A percentile compares a stretch with the other conserved stretches of the same genome.
Conservation (phyloP, 2,797 vertebrate species). For the Acrossocheilus wenchowensis region DNA sequence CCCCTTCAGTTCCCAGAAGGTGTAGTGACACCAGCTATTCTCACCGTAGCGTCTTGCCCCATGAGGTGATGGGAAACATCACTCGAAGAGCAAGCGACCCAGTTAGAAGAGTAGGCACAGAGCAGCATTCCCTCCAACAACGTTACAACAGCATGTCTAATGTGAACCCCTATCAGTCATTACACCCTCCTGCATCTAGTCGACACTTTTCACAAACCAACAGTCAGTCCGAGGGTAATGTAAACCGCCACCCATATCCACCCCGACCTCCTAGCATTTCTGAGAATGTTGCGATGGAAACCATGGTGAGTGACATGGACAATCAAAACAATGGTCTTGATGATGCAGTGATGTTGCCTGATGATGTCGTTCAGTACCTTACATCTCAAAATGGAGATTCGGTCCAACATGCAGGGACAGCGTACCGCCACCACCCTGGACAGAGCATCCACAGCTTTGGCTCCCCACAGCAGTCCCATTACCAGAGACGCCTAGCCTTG, state of each 20-base stretch:
- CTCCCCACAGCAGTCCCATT: conserved; percentile 44
- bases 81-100: conserved; percentile 88
- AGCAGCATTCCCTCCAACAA: conserved; percentile 74
- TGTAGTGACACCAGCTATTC: conserved; percentile 79
- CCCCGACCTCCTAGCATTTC: conserved; percentile 83
- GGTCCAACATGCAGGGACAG: conserved; percentile 52
- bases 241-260: conserved; percentile 68
- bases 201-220: conserved; percentile 67
- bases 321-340: conserved; percentile 60
- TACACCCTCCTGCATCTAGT: conserved; percentile 60
- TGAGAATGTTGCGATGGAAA: conserved; percentile 82
- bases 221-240: conserved; percentile 61
- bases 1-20: conserved; percentile 72
- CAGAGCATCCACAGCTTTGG: conserved; percentile 70
- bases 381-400: conserved; percentile 69
- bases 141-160: conserved; percentile 84
- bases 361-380: conserved; percentile 84
- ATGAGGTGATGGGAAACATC: conserved; percentile 75
- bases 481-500: conserved; percentile 72
- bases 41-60: conserved; percentile 76
- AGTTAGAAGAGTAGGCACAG: conserved; percentile 71
- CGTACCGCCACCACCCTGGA: conserved; percentile 63
- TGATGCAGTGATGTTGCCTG: conserved; percentile 80
- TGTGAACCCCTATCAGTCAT: conserved; percentile 64
- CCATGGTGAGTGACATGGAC: conserved; percentile 64